A percentile compares a stretch with the other conserved stretches of the same genome.
Conservation (phyloP, 2,797 vertebrate species). For the Phrynocephalus vlangalii region DNA sequence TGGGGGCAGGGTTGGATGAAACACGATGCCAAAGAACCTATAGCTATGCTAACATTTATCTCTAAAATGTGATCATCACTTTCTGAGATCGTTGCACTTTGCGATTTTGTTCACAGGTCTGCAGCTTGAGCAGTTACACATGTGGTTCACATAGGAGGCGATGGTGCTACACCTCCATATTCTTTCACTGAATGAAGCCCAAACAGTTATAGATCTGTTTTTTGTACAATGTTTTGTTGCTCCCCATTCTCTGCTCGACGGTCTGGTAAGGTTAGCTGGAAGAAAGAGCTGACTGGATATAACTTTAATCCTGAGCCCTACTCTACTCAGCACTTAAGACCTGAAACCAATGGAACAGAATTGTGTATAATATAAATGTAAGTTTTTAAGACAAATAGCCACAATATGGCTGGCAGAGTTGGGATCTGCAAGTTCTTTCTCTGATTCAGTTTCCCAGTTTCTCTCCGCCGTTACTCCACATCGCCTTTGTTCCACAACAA, state of each 20-base stretch:
- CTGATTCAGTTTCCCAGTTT: not conserved
- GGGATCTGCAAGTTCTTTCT: not conserved
- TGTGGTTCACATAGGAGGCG: not conserved
- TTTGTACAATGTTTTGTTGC: not conserved
- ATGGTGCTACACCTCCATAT: not conserved
- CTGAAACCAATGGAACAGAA: conserved; percentile 30
- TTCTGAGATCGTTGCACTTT: conserved; percentile 5
- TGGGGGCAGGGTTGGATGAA: not conserved
- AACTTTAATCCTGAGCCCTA: not conserved
- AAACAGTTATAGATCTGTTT: not conserved
- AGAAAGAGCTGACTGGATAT: conserved; percentile 18
- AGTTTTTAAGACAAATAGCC: conserved; percentile 23
- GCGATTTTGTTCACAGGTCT: conserved; percentile 2
- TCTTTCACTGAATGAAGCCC: not conserved
- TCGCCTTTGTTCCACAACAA: too few species aligned
- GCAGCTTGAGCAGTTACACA: not conserved
- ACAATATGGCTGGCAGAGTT: not conserved
- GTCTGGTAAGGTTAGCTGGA: not conserved
- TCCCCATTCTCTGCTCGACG: not conserved
- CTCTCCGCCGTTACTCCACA: not conserved
- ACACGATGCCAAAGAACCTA: not conserved
- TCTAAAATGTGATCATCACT: not conserved
- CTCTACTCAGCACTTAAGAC: conserved; percentile 36
- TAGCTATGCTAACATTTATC: not conserved
- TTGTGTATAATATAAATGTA: not conserved